phyloP scores from a whole-genome alignment of 2,113 vertebrate genomes.

The Turdus rufiventris region DNA sequence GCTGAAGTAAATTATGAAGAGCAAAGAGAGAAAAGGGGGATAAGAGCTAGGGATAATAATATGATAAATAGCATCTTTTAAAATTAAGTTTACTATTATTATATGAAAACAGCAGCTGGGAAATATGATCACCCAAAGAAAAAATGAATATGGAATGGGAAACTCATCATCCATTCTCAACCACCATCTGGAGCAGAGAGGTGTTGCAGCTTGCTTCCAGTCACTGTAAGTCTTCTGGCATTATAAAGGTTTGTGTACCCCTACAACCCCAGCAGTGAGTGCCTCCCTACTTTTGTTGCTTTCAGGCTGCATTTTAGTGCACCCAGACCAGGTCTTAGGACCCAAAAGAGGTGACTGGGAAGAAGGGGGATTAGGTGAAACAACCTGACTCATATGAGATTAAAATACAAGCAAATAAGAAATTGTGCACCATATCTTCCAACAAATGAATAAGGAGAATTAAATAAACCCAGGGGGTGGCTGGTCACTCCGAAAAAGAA shows the following conservation, averaged over 20 bases:
- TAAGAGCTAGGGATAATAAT: neutral
- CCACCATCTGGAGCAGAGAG: neutral
- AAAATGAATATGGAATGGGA: neutral
- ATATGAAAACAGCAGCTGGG: neutral
- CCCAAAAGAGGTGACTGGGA: neutral
- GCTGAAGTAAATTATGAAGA: neutral
- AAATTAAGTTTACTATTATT: neutral
- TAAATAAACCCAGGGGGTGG: neutral
- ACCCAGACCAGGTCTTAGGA: neutral
- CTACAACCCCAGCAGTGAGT: neutral
- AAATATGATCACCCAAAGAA: neutral
- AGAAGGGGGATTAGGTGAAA: neutral
- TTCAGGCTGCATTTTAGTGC: neutral
- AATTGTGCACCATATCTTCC: neutral
- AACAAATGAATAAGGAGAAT: neutral
- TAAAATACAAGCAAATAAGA: neutral
- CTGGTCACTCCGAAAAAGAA: fast-evolving
- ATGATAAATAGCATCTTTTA: neutral
- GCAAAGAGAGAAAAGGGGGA: neutral
- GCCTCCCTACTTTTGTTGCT: neutral
- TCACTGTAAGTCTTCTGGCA: neutral
- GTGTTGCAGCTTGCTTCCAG: neutral
- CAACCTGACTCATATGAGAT: neutral
- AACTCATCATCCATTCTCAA: neutral
- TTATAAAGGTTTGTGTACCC: neutral